Evolutionary conservation across 2,113 vertebrate species (phyloP).

Genomic region (human (Homo sapiens)): GRCh38 chr14:40662501-40663000

Average conservation of each 20-base stretch:
- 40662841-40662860: background rate
- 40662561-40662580: too few species aligned
- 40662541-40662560: too few species aligned
- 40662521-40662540: too few species aligned
- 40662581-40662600: accelerated
- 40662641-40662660: background rate
- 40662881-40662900: background rate
- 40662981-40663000: background rate
- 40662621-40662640: background rate
- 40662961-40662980: background rate
- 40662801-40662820: background rate
- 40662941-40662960: background rate
- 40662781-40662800: background rate
- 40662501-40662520: too few species aligned
- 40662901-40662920: background rate
- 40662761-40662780: background rate
- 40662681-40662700: background rate
- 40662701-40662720: background rate
- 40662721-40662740: background rate
- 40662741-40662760: background rate
- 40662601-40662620: background rate
- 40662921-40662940: background rate
- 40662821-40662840: background rate
- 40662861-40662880: background rate
- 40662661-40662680: background rate